These are phyloP conservation scores for Sesia bembeciformis DNA, from an alignment of 2,888 invertebrate genomes.

Conservation along the genomic window DNA sequence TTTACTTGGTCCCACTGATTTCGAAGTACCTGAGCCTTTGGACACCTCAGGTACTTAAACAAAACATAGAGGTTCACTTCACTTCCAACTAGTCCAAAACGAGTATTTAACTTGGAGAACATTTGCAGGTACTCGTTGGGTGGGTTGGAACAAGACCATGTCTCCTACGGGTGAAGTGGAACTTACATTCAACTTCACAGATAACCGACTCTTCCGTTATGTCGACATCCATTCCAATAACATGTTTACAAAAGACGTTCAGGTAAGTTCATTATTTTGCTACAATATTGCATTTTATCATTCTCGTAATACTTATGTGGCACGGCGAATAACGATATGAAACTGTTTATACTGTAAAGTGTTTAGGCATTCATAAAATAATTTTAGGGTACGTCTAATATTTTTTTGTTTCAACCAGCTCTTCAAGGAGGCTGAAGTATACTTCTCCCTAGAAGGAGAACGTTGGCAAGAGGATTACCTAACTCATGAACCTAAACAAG, in stretches of 20 bases:
- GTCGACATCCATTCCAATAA: conserved; percentile 86
- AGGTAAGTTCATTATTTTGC: conserved; percentile 61
- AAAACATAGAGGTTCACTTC: background rate
- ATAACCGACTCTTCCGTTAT: conserved; percentile 81
- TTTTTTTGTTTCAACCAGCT: conserved; percentile 63
- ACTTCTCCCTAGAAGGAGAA: conserved; percentile 86
- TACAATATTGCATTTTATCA: too few relatives aligned
- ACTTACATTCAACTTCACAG: conserved; percentile 87
- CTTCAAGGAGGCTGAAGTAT: conserved; percentile 83
- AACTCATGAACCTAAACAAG: conserved; percentile 75
- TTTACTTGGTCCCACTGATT: conserved; percentile 78
- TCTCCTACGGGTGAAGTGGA: conserved; percentile 77
- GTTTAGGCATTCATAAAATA: too few relatives aligned
- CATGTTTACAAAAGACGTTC: conserved; percentile 85
- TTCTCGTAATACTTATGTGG: too few relatives aligned
- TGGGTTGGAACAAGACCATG: conserved; percentile 88
- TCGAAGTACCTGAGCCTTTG: conserved; percentile 73
- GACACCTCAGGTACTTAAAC: conserved; percentile 68
- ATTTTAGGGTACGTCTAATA: too few relatives aligned
- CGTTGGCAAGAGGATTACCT: conserved; percentile 81
- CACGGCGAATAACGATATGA: too few relatives aligned
- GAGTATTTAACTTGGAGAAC: background rate
- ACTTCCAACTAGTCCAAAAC: background rate
- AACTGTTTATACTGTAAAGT: too few relatives aligned
- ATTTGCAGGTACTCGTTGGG: conserved; percentile 80